These are phyloP conservation scores for Poecilia gillii DNA, from an alignment of 2,797 vertebrate genomes.

Conservation along the genomic window DNA sequence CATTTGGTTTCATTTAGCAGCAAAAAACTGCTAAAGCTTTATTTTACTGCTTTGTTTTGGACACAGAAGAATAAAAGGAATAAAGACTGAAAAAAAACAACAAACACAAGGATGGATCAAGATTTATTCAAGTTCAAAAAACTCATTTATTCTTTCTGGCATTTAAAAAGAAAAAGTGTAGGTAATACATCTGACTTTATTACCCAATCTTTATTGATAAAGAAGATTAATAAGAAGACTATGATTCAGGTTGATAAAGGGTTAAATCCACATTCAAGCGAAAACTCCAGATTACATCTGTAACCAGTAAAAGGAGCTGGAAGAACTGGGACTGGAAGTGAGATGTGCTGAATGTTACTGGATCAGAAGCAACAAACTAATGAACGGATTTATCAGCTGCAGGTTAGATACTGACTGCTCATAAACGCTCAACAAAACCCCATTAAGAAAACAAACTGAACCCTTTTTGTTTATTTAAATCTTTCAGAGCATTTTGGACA, in stretches of 20 bases:
- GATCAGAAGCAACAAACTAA: background rate
- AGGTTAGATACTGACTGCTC: background rate
- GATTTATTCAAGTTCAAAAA: background rate
- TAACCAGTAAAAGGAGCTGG: background rate
- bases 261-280: background rate
- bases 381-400: background rate
- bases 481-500: too few species aligned
- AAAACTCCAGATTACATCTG: background rate
- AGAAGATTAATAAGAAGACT: background rate
- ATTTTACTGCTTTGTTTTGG: background rate
- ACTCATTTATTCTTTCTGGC: background rate
- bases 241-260: background rate
- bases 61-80: background rate
- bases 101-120: background rate
- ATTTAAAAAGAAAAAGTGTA: background rate
- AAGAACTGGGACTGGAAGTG: background rate
- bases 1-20: constrained; percentile 60
- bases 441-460: background rate
- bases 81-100: background rate
- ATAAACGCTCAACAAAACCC: background rate
- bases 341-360: background rate
- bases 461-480: background rate
- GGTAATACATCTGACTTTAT: background rate
- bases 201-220: too few species aligned
- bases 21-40: constrained; percentile 13